Base-by-base conservation (phyloP, 2,888 invertebrate genomes). In the Ecdyonurus torrentis region DNA sequence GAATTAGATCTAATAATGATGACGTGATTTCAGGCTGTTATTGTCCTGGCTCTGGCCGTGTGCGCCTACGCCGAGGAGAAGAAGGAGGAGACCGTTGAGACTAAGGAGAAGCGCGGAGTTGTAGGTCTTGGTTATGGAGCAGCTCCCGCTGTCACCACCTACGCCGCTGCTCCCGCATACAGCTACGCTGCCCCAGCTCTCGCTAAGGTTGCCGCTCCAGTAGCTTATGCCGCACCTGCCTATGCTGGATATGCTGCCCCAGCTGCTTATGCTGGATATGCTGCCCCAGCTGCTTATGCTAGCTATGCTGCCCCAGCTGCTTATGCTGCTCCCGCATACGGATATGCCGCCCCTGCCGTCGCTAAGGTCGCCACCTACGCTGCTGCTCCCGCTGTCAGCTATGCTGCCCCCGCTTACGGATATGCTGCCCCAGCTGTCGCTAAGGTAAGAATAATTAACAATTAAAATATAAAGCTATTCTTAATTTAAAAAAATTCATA, bases 21-120 rank as follows among this genome's bases (percentile, higher is more conserved):
- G 37, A 10, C 37, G 37, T 37, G 37, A 10, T 61, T 53, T 23
- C 53, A 63, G 63, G 63, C 63, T 63, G 55, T 63, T 60, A 50
- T 63, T 24, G 25, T 63, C 24, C 18, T 63, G 25, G 63, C 63
- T 60, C 60, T 63, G 60, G 63, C 63, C 63, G 63, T 63, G 52
- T 63, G 59, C 58, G 63, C 60, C 63, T 20, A 59, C 55, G 63
- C 63, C 60, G 63, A 63, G 59, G 63, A 63, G 60, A 63, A 63
- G 60, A 63, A 63, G 63, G 64, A 65, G 25, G 62, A 64, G 25
- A 61, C 60, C 1, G 65, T 59, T 18, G 65, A 66, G 63, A 65
- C 65, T 64, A 63, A 64, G 62, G 62, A 62, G 25, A 62, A 62
- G 62, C 62, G 62, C 23, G 62, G 62, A 22, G 24, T 60, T 25